Base-by-base conservation (phyloP, 2,113 vertebrate species). In the Budorcas taxicolor region DNA sequence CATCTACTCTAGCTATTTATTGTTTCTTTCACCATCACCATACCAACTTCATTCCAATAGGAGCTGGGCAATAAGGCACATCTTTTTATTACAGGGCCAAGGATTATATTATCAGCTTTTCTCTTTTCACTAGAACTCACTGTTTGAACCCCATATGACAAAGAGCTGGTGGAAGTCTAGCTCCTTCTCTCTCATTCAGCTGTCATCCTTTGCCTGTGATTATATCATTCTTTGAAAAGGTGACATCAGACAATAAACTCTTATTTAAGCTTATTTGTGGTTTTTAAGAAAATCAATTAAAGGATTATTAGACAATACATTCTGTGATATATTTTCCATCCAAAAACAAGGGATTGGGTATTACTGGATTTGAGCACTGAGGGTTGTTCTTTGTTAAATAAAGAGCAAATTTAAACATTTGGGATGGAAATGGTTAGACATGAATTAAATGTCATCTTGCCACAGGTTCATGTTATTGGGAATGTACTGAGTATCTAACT, bases 221-320 rank as follows among this genome's bases (percentile, higher is more conserved):
- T 55, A 47, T 8, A 83, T 87, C 53, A 67, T 82, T 85, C 71
- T 47, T 21, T 23, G 6, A 53, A 92, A 86, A 80, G 13, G 7
- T 71, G 33, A 12, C n/a, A 67, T 62, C 47, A 87, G 36, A 64
- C 52, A 86, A 16, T 55, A 62, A 93, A 71, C 21, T 82, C 7
- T 58, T 27, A 58, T 62, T 60, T 23, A 85, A 60, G 11, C 40
- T 82, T 60, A 55, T 85, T 82, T 92, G 62, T 87, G 58, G 94
- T 43, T 60, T 78, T 93, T 89, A 94, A 62, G 71, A 94, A 94
- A 91, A 96, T 82, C 13, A 23, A 93, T 87, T 88, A 43, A 95
- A 80, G 64, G 80, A 17, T 74, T 95, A 55, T 50, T 93, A 67
- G 33, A 90, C 9, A 16, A 36, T 67, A 21, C 43, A 12, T 40